These are phyloP conservation scores for Melanotaenia pygmaea DNA, from an alignment of 2,797 vertebrate species.

Conservation along the genomic window DNA sequence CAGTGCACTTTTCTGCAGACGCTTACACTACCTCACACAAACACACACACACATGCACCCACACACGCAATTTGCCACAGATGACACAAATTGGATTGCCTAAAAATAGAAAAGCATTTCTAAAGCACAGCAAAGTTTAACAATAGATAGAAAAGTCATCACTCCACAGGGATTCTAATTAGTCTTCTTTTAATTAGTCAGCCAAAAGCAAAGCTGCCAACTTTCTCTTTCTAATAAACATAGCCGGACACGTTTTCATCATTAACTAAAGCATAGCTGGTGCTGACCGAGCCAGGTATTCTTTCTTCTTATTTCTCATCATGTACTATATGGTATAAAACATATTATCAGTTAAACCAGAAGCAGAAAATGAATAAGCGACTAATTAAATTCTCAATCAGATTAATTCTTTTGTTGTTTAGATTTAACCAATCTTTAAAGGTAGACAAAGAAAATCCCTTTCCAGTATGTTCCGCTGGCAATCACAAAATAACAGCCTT, in stretches of 20 bases:
- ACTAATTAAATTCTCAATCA: slow-evolving; percentile 31
- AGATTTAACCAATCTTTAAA: background rate
- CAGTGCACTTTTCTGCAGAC: background rate
- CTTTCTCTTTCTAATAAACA: slow-evolving; percentile 66
- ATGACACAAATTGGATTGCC: slow-evolving; percentile 23
- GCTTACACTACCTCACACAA: background rate
- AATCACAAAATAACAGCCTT: background rate
- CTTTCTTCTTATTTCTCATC: slow-evolving; percentile 45
- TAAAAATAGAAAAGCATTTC: slow-evolving; percentile 62
- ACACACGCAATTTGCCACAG: slow-evolving; percentile 16
- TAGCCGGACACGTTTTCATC: slow-evolving; percentile 67
- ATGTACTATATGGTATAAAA: slow-evolving; percentile 45
- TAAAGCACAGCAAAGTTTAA: slow-evolving; percentile 65
- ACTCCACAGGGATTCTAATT: slow-evolving; percentile 50
- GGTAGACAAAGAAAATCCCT: background rate
- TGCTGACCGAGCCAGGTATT: slow-evolving; percentile 44
- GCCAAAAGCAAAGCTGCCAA: slow-evolving; percentile 61
- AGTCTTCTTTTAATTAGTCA: slow-evolving; percentile 51
- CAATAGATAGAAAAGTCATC: slow-evolving; percentile 51
- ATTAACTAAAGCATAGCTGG: slow-evolving; percentile 51
- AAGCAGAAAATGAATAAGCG: slow-evolving; percentile 55
- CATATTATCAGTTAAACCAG: slow-evolving; percentile 30
- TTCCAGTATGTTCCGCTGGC: background rate
- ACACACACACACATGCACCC: background rate
- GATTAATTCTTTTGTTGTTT: background rate